Conservation (phyloP, 2,888 invertebrate genomes). For the Drosophila cognata region DNA sequence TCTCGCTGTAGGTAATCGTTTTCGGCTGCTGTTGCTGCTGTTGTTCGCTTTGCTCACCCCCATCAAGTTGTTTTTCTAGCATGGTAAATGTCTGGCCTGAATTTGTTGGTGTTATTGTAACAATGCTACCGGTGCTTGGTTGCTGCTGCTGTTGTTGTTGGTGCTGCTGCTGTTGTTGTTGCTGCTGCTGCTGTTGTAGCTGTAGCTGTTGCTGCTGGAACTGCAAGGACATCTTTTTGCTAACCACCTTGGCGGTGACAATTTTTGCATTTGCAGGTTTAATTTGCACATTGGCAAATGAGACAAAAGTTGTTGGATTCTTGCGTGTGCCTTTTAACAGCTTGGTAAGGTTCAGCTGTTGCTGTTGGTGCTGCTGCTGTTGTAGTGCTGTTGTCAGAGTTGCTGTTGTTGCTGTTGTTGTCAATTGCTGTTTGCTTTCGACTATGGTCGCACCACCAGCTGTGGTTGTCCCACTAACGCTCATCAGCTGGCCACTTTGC, state of each 20-base stretch:
- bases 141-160: slow-evolving; percentile 44
- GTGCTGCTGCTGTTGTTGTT: slow-evolving; percentile 61
- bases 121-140: slow-evolving; percentile 86
- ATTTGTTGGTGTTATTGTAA: slow-evolving; percentile 78
- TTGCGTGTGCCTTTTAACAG: slow-evolving; percentile 81
- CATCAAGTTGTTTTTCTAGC: slow-evolving; percentile 42
- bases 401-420: slow-evolving; percentile 34
- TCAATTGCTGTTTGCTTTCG: slow-evolving; percentile 63
- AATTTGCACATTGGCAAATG: slow-evolving; percentile 83
- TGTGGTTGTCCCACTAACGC: slow-evolving; percentile 63
- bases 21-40: slow-evolving; percentile 39
- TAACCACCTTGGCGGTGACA: slow-evolving; percentile 84
- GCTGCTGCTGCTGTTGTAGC: slow-evolving; percentile 38
- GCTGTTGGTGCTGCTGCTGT: slow-evolving; percentile 26
- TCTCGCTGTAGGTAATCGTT: slow-evolving; percentile 64
- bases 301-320: slow-evolving; percentile 82
- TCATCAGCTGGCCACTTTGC: slow-evolving; percentile 54
- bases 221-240: slow-evolving; percentile 82
- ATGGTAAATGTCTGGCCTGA: slow-evolving; percentile 66
- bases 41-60: slow-evolving; percentile 22
- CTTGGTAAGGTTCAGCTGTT: slow-evolving; percentile 77
- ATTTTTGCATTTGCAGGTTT: slow-evolving; percentile 84
- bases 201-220: slow-evolving; percentile 65
- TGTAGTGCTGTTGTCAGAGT: slow-evolving; percentile 16
- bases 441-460: slow-evolving; percentile 73